These are phyloP conservation scores for rat (Rattus norvegicus) DNA, from an alignment of 2,113 vertebrate genomes.

Conservation along the genomic window DNA sequence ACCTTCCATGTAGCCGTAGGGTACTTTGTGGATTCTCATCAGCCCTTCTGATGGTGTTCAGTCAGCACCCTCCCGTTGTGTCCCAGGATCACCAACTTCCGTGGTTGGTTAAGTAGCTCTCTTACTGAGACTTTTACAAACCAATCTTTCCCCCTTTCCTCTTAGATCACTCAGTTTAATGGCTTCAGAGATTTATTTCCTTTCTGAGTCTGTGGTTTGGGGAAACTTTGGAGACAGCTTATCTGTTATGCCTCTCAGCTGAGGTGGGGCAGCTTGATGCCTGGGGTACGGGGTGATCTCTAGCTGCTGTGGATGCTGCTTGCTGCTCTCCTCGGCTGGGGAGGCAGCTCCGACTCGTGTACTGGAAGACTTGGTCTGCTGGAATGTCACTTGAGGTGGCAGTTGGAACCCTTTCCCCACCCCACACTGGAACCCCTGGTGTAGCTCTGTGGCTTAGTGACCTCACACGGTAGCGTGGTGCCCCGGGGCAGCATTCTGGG, in stretches of 20 bases:
- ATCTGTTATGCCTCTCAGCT: neutral
- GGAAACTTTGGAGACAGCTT: neutral
- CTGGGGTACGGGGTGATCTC: neutral
- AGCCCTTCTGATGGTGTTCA: neutral
- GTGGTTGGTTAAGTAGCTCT: neutral
- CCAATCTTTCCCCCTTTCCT: neutral
- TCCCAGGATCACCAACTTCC: neutral
- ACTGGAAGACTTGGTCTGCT: neutral
- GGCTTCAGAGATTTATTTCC: neutral
- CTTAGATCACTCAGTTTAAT: neutral
- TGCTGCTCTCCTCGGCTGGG: neutral
- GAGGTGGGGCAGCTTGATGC: neutral
- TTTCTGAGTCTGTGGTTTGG: neutral
- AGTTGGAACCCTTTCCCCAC: neutral
- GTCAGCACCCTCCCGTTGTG: rapidly evolving
- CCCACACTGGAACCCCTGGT: neutral
- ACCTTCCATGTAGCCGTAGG: rapidly evolving
- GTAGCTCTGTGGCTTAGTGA: neutral
- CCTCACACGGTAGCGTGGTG: neutral
- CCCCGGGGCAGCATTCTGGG: neutral
- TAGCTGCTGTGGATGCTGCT: neutral
- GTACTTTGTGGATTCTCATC: neutral
- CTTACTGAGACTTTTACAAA: neutral
- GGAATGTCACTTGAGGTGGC: neutral
- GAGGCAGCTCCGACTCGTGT: neutral